Evolutionary conservation across 2,113 vertebrate genomes (phyloP).

Genomic region (Aptenodytes forsteri): DNA sequence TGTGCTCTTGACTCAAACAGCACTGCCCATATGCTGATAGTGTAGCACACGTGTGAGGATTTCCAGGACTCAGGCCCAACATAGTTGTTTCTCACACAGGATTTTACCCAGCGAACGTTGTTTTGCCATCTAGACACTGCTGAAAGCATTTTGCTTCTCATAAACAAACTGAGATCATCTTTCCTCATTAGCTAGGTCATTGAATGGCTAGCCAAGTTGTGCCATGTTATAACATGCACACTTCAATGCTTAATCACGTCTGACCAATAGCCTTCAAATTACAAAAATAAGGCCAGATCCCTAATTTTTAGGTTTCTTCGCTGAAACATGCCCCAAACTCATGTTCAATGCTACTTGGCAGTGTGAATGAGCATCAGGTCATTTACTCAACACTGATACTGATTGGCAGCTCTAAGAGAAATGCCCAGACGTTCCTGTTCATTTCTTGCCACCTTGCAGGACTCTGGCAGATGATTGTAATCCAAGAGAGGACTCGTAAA

Average conservation of each 20-base stretch:
- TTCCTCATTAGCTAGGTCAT: not conserved
- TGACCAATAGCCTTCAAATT: not conserved
- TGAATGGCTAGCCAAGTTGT: not conserved
- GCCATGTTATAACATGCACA: not conserved
- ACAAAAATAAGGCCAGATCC: not conserved
- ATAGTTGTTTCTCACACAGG: not conserved
- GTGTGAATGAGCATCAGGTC: not conserved
- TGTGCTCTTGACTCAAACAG: not conserved
- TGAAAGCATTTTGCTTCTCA: not conserved
- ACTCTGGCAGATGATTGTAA: not conserved
- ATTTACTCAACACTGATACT: not conserved
- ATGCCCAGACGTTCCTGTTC: not conserved
- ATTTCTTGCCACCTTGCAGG: not conserved
- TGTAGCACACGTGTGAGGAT: not conserved
- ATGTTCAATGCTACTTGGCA: not conserved
- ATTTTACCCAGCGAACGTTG: not conserved
- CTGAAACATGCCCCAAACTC: not conserved
- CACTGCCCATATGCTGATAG: not conserved
- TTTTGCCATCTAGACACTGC: conserved; percentile 7
- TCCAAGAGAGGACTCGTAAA: not conserved
- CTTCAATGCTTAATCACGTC: not conserved
- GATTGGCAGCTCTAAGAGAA: not conserved
- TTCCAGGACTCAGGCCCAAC: not conserved
- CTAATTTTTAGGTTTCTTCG: not conserved
- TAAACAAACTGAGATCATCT: not conserved